Conservation (phyloP, 2,113 vertebrate genomes). For the Gobiocypris rarus region DNA sequence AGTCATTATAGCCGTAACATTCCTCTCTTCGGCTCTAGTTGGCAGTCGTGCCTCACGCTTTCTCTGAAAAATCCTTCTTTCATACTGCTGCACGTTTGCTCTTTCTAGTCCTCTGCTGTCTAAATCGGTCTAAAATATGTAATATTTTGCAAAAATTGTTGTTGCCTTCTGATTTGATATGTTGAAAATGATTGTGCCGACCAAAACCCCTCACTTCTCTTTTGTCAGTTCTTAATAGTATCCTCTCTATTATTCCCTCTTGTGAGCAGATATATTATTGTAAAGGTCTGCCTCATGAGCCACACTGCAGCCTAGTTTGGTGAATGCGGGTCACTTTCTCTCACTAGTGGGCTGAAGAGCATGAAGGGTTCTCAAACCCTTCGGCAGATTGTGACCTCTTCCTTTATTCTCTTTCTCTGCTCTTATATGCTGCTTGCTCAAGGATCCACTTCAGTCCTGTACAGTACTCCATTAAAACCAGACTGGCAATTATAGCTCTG, state of each 20-base stretch:
- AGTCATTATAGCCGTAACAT: neutral
- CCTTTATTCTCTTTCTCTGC: slow-evolving; percentile 28
- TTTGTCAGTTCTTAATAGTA: neutral
- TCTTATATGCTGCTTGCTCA: neutral
- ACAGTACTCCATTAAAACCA: slow-evolving; percentile 29
- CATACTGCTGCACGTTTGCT: slow-evolving; percentile 36
- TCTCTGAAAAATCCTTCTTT: neutral
- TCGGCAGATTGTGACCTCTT: slow-evolving; percentile 12
- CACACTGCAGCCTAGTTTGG: neutral
- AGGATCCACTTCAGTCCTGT: slow-evolving; percentile 9
- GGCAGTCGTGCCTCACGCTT: neutral
- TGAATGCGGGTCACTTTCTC: neutral
- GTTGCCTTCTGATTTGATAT: neutral
- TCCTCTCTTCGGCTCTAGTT: slow-evolving; percentile 13
- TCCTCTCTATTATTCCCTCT: neutral
- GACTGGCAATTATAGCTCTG: slow-evolving; percentile 3
- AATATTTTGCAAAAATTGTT: neutral
- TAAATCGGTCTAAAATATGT: neutral
- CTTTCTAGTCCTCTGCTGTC: neutral
- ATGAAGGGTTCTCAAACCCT: slow-evolving; percentile 22
- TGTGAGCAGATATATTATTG: neutral
- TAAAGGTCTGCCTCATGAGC: neutral
- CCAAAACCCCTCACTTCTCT: neutral
- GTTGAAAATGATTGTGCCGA: neutral
- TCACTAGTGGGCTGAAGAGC: slow-evolving; percentile 6